Percentiles rank a stretch among this genome's conserved stretches.
Conservation (phyloP, 2,888 invertebrate species). For the Cerastoderma edule region DNA sequence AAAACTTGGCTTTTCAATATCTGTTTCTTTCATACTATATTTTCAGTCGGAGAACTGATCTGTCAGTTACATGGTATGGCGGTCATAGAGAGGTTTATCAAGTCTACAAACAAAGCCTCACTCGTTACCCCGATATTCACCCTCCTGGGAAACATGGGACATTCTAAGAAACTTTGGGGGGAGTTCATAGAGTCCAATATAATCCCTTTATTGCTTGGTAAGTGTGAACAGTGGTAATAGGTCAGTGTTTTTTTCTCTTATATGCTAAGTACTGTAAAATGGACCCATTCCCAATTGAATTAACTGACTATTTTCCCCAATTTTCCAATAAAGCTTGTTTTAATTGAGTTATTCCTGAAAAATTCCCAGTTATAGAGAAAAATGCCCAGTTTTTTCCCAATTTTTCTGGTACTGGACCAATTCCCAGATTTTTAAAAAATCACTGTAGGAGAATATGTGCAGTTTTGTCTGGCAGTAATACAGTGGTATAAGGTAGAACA, state of each 20-base stretch:
- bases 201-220: slow-evolving; percentile 3
- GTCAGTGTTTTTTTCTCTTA: neutral
- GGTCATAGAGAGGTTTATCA: slow-evolving; percentile 1
- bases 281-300: no score
- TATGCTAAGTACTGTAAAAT: neutral
- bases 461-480: no score
- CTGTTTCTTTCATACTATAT: neutral
- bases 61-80: slow-evolving; percentile 9
- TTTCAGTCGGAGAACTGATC: neutral
- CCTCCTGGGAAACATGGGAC: slow-evolving; percentile 3
- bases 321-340: no score
- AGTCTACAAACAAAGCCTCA: neutral
- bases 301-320: no score
- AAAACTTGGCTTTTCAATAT: no score
- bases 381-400: no score
- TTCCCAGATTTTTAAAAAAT: no score
- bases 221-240: neutral
- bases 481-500: no score
- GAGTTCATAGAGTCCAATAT: slow-evolving; percentile 3
- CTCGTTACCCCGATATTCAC: neutral
- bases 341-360: no score
- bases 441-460: no score
- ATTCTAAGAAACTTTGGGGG: neutral
- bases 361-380: no score
- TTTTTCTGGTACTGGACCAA: no score